These are phyloP conservation scores for Venusia cambrica DNA, from an alignment of 2,888 invertebrate species.

Conservation along the genomic window DNA sequence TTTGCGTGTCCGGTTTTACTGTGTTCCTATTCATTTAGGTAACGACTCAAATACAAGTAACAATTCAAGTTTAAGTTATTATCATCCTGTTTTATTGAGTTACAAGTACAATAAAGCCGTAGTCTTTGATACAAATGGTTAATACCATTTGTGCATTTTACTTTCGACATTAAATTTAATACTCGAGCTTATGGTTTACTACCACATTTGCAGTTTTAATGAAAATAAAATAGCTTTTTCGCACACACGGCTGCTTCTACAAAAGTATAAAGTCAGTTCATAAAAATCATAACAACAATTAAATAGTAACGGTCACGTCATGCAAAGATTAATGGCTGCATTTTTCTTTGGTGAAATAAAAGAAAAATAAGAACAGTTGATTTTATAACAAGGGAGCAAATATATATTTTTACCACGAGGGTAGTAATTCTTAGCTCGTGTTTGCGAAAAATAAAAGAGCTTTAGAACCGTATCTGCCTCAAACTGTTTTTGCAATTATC, in stretches of 20 bases:
- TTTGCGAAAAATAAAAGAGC: too few species aligned
- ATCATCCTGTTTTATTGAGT: too few species aligned
- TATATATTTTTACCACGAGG: too few species aligned
- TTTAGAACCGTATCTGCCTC: too few species aligned
- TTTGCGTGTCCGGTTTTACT: too few species aligned
- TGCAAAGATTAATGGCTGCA: constrained; percentile 16
- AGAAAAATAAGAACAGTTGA: constrained; percentile 2
- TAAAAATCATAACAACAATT: constrained; percentile 18
- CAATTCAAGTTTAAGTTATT: too few species aligned
- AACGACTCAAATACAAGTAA: too few species aligned
- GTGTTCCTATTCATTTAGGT: too few species aligned
- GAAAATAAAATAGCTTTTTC: constrained; percentile 12
- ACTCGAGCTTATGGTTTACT: constrained; percentile 6
- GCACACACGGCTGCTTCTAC: constrained; percentile 6
- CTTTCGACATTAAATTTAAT: constrained; percentile 9
- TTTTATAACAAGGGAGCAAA: background rate
- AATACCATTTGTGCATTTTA: background rate
- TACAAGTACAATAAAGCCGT: too few species aligned
- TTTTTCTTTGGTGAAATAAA: constrained; percentile 13
- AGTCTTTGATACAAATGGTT: background rate
- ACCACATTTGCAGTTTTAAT: constrained; percentile 15
- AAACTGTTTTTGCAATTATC: too few species aligned
- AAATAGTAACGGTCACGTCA: constrained; percentile 19
- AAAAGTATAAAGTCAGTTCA: constrained; percentile 15
- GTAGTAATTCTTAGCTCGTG: too few species aligned